Evolutionary conservation across 2,888 invertebrate genomes (phyloP), one percentile per base, ranked within the genome.

Genomic region (Fabriciana adippe): DNA sequence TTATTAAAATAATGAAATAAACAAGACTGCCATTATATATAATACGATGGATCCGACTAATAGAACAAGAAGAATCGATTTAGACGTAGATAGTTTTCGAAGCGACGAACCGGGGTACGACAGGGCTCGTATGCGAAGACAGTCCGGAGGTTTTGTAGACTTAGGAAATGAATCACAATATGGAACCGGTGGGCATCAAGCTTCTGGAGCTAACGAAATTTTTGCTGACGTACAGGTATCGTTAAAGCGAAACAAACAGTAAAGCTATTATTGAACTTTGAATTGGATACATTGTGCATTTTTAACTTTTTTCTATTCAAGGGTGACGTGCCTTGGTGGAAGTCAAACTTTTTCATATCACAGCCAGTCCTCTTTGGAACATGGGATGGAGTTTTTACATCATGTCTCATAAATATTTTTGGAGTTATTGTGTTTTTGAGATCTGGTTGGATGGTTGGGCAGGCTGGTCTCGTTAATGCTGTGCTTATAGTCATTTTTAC

Each of bases 351-450:
- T 89, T 98, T 99, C 84, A 96, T 99, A 88, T 97, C 98, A 47
- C 97, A 99, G 87, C 98, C 98, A 48, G 97, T 99, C 64, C 92
- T 99, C 63, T 99, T 99, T 93, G 99, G 99, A 15, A 98, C 98
- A 1, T 99, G 98, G 97, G 99, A 99, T 90, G 99, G 99, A 73
- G 99, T 99, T 8, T 99, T 99, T 85, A 98, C 99, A 66, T 98
- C 99, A 63, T 99, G 98, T 84, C 95, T 99, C 79, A 98, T 99
- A 82, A 99, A 99, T 89, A 97, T 99, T 68, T 98, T 99, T 92
- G 99, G 99, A 81, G 99, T 99, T 0, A 98, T 99, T 86, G 98
- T 99, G 70, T 99, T 99, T 89, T 93, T 99, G 69, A 94, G 99
- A 78, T 97, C 98, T 71, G 99, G 99, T 73, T 99, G 99, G 99